Base-by-base conservation (phyloP, 2,888 invertebrate genomes). In the Cheiracanthium punctorium region DNA sequence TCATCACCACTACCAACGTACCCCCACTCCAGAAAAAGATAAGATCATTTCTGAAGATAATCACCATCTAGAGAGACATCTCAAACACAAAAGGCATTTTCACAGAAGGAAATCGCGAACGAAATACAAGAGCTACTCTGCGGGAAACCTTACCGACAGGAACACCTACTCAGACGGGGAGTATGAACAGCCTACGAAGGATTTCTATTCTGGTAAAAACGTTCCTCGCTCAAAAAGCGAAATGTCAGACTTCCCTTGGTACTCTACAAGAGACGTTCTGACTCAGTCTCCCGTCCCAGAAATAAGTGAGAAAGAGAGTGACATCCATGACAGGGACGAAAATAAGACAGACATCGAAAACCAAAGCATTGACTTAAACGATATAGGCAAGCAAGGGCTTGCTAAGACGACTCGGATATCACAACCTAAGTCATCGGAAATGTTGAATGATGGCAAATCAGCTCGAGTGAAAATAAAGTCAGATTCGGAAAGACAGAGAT, bases 1-100 rank as follows among this genome's bases (percentile, higher is more conserved):
- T 28, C 87, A 87, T 58, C 86, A 86, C 29, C 86, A 86, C 29
- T 80, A 86, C n/a, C 86, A 80, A 32, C 76, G 65, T 30, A 73
- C 67, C 7, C 80, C 65, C 1, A 43, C 72, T 0, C 48, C 33
- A 0, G 74, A 85, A n/a, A 76, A 76, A 41, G 80, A 80, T 17
- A 20, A 10, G 5, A 86, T 69, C 28, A 8, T 70, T 24, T 29
- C 41, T 20, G 75, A 75, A 28, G 74, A 74, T 1, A 1, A 41
- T 58, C 75, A 75, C 17, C 71, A 71, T 29, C 43, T 70, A n/a
- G 33, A 72, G 5, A 17, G 58, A 0, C 74, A 87, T 74, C 77
- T 64, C 4, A 81, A 32, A 28, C 65, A 87, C n/a, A 87, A 67
- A 33, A 79, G 79, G 41, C 73, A 85, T 41, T 80, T 33, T 24